Evolutionary conservation across 2,113 vertebrate species (phyloP), one percentile per base, ranked within the genome.

Genomic region (Salvelinus fontinalis): DNA sequence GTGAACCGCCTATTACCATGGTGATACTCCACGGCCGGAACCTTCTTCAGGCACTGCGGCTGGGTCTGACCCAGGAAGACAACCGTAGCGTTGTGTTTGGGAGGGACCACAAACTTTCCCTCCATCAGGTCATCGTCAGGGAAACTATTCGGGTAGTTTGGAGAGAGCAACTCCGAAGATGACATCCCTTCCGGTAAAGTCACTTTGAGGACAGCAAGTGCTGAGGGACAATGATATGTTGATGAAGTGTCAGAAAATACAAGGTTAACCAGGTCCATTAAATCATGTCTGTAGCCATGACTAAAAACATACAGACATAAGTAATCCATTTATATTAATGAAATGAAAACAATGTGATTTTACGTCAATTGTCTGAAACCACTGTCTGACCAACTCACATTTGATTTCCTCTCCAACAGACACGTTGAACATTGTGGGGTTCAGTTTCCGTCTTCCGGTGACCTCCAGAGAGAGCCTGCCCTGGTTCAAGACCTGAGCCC

Each of bases 101-200:
- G n/a, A 0, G 96, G 95, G 2, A 97, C 13, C 1, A 86, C 39
- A 16, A 98, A 96, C 77, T 92, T 84, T 97, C 97, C 98, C 0
- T 94, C 93, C 94, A 97, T 95, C 48, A 78, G 86, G 26, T 95
- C 95, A 0, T 96, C 94, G 66, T 96, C 92, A 0, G 97, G 95
- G 67, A 97, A 96, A 68, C 94, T 94, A 0, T 73, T 73, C 0
- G 95, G 96, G 79, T 95, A 98, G 89, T 96, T 94, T 11, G 96
- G 94, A 0, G 97, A 96, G 85, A 97, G 90, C 76, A 98, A 85
- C 16, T 91, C 94, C 0, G 90, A 31, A 0, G 89, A 88, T 12
- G 94, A 94, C 3, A 90, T 22, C 62, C 75, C 93, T 0, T 64
- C 84, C 6, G 92, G 89, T 60, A 97, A 90, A 1, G 70, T 70